Percentiles rank a stretch among this genome's conserved stretches.
Evolutionary conservation across 2,888 invertebrate genomes (phyloP).

Genomic region (Zaprionus obscuricornis): DNA sequence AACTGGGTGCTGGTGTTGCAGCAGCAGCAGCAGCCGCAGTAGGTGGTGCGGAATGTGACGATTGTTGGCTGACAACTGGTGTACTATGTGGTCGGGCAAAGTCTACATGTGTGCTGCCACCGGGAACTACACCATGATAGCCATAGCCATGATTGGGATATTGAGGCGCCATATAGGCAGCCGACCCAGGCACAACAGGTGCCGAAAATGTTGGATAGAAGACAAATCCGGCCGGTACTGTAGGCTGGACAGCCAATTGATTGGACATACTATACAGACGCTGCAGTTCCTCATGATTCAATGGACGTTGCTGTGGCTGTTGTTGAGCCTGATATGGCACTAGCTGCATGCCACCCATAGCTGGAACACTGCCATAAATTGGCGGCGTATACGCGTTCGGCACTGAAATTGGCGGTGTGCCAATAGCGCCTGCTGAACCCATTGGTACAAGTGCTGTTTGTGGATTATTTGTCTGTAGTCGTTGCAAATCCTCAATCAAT

Average conservation of each 20-base stretch:
- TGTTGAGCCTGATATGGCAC: constrained; percentile 75
- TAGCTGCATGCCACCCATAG: constrained; percentile 71
- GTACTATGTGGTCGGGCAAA: constrained; percentile 42
- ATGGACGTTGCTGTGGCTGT: constrained; percentile 78
- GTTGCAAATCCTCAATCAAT: constrained; percentile 86
- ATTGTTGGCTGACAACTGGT: constrained; percentile 22
- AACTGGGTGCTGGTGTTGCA: constrained; percentile 23
- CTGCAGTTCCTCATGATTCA: constrained; percentile 81
- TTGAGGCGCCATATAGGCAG: constrained; percentile 68
- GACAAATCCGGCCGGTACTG: constrained; percentile 41
- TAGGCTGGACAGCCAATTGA: constrained; percentile 60
- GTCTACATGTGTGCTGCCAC: constrained; percentile 51
- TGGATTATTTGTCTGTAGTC: constrained; percentile 68
- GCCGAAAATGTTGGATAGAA: constrained; percentile 63
- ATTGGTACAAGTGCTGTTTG: constrained; percentile 72
- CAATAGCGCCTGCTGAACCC: constrained; percentile 66
- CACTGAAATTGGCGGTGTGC: constrained; percentile 43
- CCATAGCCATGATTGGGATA: constrained; percentile 65
- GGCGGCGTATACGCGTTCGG: constrained; percentile 33
- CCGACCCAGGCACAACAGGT: constrained; percentile 66
- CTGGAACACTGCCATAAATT: constrained; percentile 45
- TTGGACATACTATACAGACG: constrained; percentile 81
- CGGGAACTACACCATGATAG: constrained; percentile 13
- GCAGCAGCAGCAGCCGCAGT: constrained; percentile 38
- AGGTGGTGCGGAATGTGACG: constrained; percentile 16